A percentile compares a stretch with the other conserved stretches of the same genome.
phyloP scores from a whole-genome alignment of 2,113 vertebrate genomes.

The Alethe diademata region DNA sequence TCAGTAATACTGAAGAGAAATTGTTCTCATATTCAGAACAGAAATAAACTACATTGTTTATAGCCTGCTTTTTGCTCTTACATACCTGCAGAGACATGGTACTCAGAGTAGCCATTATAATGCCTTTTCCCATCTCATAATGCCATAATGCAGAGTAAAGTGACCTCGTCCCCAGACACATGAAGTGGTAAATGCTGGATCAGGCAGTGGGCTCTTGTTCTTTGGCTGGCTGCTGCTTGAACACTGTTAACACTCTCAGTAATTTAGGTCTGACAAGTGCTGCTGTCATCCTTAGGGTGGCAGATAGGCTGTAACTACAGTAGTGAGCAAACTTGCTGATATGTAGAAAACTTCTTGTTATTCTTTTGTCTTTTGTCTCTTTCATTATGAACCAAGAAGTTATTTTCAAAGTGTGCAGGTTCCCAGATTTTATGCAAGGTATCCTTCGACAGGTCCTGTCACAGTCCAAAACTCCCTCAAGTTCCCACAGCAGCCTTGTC shows the following conservation, averaged over 20 bases:
- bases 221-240: background rate
- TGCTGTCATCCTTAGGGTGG: background rate
- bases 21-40: constrained; percentile 51
- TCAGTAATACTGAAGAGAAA: constrained; percentile 62
- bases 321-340: constrained; percentile 15
- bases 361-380: constrained; percentile 34
- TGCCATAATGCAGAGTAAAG: background rate
- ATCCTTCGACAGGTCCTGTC: background rate
- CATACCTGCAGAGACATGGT: background rate
- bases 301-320: background rate
- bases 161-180: background rate
- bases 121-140: background rate
- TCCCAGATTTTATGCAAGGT: background rate
- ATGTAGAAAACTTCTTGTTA: background rate
- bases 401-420: constrained; percentile 11
- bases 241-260: background rate
- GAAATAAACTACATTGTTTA: constrained; percentile 19
- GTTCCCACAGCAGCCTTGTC: background rate
- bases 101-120: background rate
- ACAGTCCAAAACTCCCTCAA: background rate
- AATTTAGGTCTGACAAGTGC: constrained; percentile 13
- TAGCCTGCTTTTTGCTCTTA: constrained; percentile 22
- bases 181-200: background rate
- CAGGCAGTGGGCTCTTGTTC: background rate
- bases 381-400: constrained; percentile 18